These are phyloP conservation scores for Lytechinus pictus DNA, from an alignment of 35 echinoderm and acorn worm species.

Conservation along the genomic window DNA sequence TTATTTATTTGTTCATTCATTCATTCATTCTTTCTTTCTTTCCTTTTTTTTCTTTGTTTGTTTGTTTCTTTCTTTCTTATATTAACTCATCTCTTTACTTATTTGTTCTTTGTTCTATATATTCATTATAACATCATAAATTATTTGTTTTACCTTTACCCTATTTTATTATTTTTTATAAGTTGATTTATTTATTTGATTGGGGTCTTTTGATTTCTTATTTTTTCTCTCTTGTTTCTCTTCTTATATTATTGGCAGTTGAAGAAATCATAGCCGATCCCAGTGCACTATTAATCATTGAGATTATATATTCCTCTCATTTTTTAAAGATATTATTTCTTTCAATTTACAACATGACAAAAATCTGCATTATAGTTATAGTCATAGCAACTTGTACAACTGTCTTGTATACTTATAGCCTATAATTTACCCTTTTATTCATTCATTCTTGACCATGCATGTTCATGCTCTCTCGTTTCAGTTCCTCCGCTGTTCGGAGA, in stretches of 20 bases:
- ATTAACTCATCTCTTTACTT: not conserved
- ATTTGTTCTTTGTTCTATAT: not conserved
- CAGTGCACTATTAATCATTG: too few species aligned
- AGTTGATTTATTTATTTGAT: not conserved
- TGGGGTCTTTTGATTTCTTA: not conserved
- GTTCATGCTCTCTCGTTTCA: too few species aligned
- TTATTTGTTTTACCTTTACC: not conserved
- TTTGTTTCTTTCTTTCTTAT: too few species aligned
- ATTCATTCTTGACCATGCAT: too few species aligned
- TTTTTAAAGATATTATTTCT: too few species aligned
- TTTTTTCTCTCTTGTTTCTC: not conserved
- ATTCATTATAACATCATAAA: not conserved
- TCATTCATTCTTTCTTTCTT: not conserved
- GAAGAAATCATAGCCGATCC: not conserved
- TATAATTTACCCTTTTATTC: too few species aligned
- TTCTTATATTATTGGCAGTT: not conserved
- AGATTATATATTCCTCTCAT: too few species aligned
- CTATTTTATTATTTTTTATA: not conserved
- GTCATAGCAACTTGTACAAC: too few species aligned
- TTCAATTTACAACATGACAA: too few species aligned
- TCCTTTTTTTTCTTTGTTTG: not conserved
- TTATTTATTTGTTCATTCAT: not conserved
- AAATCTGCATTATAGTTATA: too few species aligned
- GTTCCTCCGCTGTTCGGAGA: too few species aligned
- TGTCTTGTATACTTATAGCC: too few species aligned